phyloP scores from a whole-genome alignment of 2,888 invertebrate genomes.

The Penaeus monodon region DNA sequence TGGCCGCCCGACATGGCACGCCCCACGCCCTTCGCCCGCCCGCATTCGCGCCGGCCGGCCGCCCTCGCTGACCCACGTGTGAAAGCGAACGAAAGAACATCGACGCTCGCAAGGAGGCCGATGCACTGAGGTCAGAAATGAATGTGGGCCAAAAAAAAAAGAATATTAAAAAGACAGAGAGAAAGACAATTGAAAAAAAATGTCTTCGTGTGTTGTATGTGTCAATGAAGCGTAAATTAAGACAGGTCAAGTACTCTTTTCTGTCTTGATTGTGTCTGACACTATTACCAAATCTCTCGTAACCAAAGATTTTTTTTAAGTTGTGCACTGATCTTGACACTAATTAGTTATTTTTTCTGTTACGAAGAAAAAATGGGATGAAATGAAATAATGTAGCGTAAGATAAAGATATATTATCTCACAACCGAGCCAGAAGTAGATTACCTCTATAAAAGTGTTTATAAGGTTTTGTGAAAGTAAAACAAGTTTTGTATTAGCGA shows the following conservation, averaged over 20 bases:
- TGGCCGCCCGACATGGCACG: too few species aligned
- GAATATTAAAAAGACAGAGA: too few species aligned
- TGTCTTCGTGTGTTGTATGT: not conserved
- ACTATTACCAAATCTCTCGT: slow-evolving; percentile 4
- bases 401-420: too few species aligned
- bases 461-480: not conserved
- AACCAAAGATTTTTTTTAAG: slow-evolving; percentile 20
- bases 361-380: not conserved
- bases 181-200: too few species aligned
- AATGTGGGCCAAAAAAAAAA: too few species aligned
- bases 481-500: not conserved
- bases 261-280: not conserved
- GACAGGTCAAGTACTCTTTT: not conserved
- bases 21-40: too few species aligned
- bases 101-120: too few species aligned
- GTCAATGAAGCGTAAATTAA: not conserved
- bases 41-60: too few species aligned
- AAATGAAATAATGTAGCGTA: not conserved
- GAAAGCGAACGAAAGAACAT: too few species aligned
- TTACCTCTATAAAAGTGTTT: not conserved
- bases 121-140: too few species aligned
- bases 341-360: not conserved
- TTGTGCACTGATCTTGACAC: not conserved
- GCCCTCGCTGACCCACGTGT: too few species aligned
- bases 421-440: slow-evolving; percentile 1